Conservation (phyloP, 2,797 vertebrate species). For the Neomorphus geoffroyi region DNA sequence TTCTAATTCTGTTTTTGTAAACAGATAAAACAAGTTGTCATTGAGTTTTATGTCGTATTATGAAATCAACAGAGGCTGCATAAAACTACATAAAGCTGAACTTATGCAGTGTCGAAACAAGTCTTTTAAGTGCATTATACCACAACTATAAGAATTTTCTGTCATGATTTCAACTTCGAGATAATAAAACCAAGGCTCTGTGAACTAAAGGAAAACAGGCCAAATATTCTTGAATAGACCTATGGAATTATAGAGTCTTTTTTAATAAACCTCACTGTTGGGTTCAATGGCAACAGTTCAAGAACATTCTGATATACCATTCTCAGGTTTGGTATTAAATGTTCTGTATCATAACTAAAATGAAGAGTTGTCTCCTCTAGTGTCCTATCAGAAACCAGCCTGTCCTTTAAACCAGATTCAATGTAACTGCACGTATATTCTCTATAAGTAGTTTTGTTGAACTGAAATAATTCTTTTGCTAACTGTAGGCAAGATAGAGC, state of each 20-base stretch:
- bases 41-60: background rate
- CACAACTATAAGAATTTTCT: background rate
- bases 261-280: background rate
- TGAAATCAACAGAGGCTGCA: background rate
- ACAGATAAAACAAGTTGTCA: background rate
- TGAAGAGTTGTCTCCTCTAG: background rate
- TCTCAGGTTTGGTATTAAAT: background rate
- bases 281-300: background rate
- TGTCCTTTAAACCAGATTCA: background rate
- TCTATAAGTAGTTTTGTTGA: background rate
- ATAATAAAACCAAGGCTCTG: background rate
- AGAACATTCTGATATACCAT: background rate
- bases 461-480: slow-evolving; percentile 5
- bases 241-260: background rate
- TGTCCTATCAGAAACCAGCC: background rate
- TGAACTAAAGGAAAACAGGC: background rate
- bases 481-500: background rate
- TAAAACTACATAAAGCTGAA: background rate
- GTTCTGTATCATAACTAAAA: background rate
- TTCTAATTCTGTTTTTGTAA: background rate
- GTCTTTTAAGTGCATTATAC: background rate
- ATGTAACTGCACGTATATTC: background rate
- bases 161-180: background rate
- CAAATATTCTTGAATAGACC: background rate
- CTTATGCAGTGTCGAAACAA: background rate